phyloP scores from a whole-genome alignment of 2,797 vertebrate genomes.

The Ctenopoma kingsleyae region DNA sequence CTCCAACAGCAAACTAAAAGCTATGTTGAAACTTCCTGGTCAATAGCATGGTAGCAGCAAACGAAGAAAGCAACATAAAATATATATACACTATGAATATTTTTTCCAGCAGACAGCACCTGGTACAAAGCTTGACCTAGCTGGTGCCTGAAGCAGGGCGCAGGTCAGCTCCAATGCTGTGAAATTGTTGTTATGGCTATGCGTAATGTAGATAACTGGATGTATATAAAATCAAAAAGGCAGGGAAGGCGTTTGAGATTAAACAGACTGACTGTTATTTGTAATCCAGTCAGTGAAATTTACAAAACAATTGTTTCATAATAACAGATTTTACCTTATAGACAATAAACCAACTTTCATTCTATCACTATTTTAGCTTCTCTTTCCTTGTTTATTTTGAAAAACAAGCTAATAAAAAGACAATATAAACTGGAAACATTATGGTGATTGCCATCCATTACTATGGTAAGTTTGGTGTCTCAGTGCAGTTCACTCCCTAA shows the following conservation, averaged over 20 bases:
- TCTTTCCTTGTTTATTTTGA: slow-evolving; percentile 29
- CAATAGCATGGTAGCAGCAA: not conserved
- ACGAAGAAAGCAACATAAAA: not conserved
- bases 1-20: not conserved
- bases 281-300: not conserved
- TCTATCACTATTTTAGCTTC: not conserved
- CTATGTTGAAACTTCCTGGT: not conserved
- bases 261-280: not conserved
- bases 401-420: not conserved
- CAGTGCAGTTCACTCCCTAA: not conserved
- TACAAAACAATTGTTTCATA: not conserved
- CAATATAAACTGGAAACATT: not conserved
- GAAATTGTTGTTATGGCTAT: not conserved
- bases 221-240: not conserved
- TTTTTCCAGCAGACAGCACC: too few relatives aligned
- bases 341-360: too few relatives aligned
- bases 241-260: not conserved
- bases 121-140: slow-evolving; percentile 56
- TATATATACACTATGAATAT: too few relatives aligned
- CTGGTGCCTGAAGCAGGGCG: slow-evolving; percentile 55
- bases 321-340: too few relatives aligned
- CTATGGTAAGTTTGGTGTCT: not conserved
- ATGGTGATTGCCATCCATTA: slow-evolving; percentile 10
- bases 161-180: not conserved
- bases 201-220: not conserved